Base-by-base conservation (phyloP, 2,797 vertebrate genomes). In the Leptoclinus maculatus region DNA sequence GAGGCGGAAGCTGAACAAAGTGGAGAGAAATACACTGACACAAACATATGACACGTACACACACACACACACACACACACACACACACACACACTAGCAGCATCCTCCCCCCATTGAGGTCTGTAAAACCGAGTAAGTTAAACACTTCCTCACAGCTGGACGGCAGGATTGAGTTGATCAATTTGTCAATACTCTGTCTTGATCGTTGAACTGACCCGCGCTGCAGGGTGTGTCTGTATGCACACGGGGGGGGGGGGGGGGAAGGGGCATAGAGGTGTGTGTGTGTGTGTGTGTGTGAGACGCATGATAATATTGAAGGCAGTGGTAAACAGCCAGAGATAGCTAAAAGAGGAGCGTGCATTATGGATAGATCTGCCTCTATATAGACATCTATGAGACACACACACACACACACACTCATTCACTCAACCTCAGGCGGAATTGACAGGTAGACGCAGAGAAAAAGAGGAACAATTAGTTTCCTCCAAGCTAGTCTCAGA, bases 131-230 rank as follows among this genome's bases (percentile, higher is more conserved):
- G 66, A 89, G 82, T 74, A 71, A 80, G 81, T 87, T 78, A 23
- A 92, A 93, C 80, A 84, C 85, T 83, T 92, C 89, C 91, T 79
- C 87, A 45, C 88, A 88, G 91, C 89, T 89, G 88, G 83, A 66
- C 51, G 11, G 66, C 83, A 86, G 90, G 78, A 84, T 76, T 41
- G 62, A 85, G 13, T 36, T 83, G 86, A 92, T 92, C 91, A 91
- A 92, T 92, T 85, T 25, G 80, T 93, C 92, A 72, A 93, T 93
- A 90, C 49, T 85, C 75, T 38, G 57, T 63, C 80, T 88, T 82
- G 91, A 91, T 90, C 65, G 0, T 54, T 82, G 70, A 59, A 68
- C 83, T 88, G 80, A 89, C 80, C 86, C 58, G 11, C 41, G 8
- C 88, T 8, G 17, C 70, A 54, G 75, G 79, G 78, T 69, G 60